phyloP scores from a whole-genome alignment of 1,140 invertebrate genomes.

The Cylas formicarius region DNA sequence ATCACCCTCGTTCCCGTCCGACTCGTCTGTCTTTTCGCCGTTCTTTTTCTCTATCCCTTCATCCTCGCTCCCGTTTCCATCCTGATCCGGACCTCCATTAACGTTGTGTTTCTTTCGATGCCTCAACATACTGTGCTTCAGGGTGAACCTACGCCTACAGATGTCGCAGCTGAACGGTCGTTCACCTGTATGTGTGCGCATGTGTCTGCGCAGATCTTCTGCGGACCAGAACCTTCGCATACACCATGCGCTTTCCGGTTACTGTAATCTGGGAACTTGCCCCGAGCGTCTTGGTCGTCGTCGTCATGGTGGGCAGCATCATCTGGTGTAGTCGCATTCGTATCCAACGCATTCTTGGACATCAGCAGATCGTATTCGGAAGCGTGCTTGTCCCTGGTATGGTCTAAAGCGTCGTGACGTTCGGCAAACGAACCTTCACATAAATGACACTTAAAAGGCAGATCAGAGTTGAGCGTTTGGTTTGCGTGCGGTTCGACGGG shows the following conservation, averaged over 20 bases:
- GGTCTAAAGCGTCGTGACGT: slow-evolving; percentile 70
- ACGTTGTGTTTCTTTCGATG: slow-evolving; percentile 77
- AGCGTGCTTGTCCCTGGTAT: slow-evolving; percentile 66
- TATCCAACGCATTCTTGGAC: slow-evolving; percentile 71
- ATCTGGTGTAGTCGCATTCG: slow-evolving; percentile 44
- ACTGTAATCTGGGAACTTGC: slow-evolving; percentile 77
- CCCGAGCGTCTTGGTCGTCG: slow-evolving; percentile 50
- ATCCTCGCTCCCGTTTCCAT: slow-evolving; percentile 30
- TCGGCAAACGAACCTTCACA: slow-evolving; percentile 80
- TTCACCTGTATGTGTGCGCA: slow-evolving; percentile 82
- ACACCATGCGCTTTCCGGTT: slow-evolving; percentile 86
- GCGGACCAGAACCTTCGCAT: slow-evolving; percentile 89
- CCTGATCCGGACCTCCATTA: slow-evolving; percentile 42
- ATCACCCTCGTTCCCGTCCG: slow-evolving; percentile 56
- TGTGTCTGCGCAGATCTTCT: slow-evolving; percentile 84
- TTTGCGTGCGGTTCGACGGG: slow-evolving; percentile 2
- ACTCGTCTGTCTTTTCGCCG: slow-evolving; percentile 48
- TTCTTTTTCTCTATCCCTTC: slow-evolving; percentile 24
- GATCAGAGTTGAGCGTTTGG: slow-evolving; percentile 46
- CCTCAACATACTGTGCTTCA: slow-evolving; percentile 90
- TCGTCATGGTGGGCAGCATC: slow-evolving; percentile 43
- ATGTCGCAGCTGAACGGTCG: slow-evolving; percentile 73
- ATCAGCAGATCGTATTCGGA: slow-evolving; percentile 67
- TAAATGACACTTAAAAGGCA: slow-evolving; percentile 87
- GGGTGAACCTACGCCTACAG: slow-evolving; percentile 73